Conservation (phyloP, 2,797 vertebrate genomes). For the Nyctibius grandis region DNA sequence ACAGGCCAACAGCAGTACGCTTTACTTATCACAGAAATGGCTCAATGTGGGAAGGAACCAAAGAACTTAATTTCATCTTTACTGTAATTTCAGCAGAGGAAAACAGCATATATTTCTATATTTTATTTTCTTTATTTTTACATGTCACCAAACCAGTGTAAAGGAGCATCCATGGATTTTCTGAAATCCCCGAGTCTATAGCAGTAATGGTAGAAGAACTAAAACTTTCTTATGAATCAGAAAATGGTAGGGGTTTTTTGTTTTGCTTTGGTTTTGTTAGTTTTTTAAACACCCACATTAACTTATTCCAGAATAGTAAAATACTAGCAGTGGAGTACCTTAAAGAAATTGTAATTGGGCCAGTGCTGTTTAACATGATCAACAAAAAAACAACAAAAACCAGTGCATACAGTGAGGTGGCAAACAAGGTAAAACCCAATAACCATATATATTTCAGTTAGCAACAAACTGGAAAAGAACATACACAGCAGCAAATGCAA, state of each 20-base stretch:
- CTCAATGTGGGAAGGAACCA: background rate
- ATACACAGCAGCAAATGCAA: background rate
- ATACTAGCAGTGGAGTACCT: background rate
- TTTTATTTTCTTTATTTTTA: background rate
- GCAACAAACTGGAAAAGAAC: background rate
- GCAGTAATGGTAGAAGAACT: background rate
- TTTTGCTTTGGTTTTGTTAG: background rate
- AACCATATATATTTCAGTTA: background rate
- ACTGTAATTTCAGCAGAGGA: background rate
- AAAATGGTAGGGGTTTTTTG: background rate
- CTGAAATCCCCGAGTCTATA: background rate
- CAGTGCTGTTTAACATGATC: background rate
- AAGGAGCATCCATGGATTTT: background rate
- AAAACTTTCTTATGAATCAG: background rate
- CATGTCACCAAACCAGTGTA: background rate
- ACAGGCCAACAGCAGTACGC: background rate
- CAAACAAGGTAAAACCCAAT: background rate
- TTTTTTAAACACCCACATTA: background rate
- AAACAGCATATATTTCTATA: background rate
- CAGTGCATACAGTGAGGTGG: rapidly evolving
- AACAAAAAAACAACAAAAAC: background rate
- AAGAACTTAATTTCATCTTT: background rate
- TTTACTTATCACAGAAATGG: background rate
- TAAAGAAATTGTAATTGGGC: background rate
- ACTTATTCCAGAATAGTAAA: background rate